Evolutionary conservation across 2,888 invertebrate genomes (phyloP), one percentile per base, ranked within the genome.

Genomic region (Lydus trimaculatus): DNA sequence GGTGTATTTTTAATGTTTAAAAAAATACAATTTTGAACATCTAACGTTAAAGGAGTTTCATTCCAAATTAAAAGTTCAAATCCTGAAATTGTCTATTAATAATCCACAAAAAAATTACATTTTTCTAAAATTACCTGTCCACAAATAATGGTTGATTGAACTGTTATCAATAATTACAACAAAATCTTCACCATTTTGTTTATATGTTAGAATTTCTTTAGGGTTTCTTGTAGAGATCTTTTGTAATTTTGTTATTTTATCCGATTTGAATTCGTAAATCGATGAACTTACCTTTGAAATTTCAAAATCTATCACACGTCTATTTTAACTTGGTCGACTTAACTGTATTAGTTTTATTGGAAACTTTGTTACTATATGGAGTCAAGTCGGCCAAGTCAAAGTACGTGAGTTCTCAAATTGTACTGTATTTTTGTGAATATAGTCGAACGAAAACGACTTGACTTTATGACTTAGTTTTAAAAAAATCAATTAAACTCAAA

Each of bases 211-310:
- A 31, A 78, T 63, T 48, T 75, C 61, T 43, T 63, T 61, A 9
- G 75, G 70, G 36, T 73, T 62, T 11, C 70, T 59, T 8, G 73
- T 70, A 31, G 67, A 39, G 6, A 80, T 20, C 56, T 76, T 67
- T 64, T 81, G 81, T 61, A 78, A 70, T 76, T 79, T 81, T 58
- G 33, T 75, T n/a, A 80, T 60, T 58, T 71, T 72, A 15, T 77
- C 73, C 17, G 71, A 52, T 48, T 71, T 73, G 67, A 81, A 80
- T 70, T 79, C 73, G 61, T 72, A 82, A 15, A 81, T 70, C 5
- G 65, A 65, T 3, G 79, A 76, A 23, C 68, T 67, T n/a, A 69
- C 59, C 79, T 80, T 66, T 64, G 76, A 75, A 31, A 65, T 31
- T 7, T 52, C 9, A 70, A 62, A 68, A 52, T 61, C 59, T 13